A percentile compares a stretch with the other conserved stretches of the same genome.
Conservation (phyloP, 2,888 invertebrate species). For the Oscheius sp. region DNA sequence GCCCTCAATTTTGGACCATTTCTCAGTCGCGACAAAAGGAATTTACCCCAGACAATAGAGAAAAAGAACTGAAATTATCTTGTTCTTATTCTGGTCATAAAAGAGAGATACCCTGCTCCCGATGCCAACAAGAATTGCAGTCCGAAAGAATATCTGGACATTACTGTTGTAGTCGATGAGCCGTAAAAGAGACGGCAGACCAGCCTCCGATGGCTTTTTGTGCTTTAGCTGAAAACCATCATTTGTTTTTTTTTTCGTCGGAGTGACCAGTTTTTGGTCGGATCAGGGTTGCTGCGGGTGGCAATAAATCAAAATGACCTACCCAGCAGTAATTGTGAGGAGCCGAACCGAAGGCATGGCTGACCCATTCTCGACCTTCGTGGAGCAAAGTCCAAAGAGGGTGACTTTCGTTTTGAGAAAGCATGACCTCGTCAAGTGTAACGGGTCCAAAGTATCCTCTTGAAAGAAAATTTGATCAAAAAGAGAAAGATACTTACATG, state of each 20-base stretch:
- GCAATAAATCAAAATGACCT: neutral
- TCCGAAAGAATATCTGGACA: neutral
- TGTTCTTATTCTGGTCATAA: no score
- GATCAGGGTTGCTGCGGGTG: no score
- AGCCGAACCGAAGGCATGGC: conserved; percentile 5
- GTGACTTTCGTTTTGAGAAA: conserved; percentile 3
- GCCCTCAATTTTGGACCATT: neutral
- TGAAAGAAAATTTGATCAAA: neutral
- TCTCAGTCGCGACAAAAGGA: neutral
- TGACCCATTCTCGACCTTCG: neutral
- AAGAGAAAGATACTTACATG: neutral
- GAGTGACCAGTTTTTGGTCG: no score
- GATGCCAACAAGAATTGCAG: neutral
- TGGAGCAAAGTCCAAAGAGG: neutral
- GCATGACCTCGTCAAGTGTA: neutral
- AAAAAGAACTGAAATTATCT: conserved; percentile 8
- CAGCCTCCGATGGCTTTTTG: neutral
- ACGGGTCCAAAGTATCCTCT: neutral
- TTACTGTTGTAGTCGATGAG: neutral
- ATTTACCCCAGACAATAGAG: neutral
- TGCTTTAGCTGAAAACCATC: conserved; percentile 5
- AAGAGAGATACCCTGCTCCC: neutral
- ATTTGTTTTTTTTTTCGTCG: neutral
- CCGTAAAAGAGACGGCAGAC: conserved; percentile 14
- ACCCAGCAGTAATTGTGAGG: conserved; percentile 21